Evolutionary conservation across 1,140 invertebrate species (phyloP).

Genomic region (Hermetia illucens): DNA sequence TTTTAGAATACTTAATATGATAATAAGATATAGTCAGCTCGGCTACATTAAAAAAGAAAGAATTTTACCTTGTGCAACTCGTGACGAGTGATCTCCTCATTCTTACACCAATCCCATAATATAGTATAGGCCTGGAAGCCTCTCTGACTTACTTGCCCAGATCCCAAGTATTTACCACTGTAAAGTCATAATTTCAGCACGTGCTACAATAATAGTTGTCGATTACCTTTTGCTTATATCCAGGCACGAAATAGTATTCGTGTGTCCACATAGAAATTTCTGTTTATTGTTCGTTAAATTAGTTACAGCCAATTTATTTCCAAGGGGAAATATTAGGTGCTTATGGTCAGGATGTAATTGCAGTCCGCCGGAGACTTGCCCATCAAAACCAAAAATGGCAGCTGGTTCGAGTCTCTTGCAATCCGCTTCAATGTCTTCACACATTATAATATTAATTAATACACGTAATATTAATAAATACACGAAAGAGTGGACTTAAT

Average conservation of each 20-base stretch:
- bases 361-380: constrained; percentile 50
- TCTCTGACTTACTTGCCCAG: constrained; percentile 79
- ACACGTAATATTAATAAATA: no score
- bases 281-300: constrained; percentile 57
- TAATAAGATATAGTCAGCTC: not conserved
- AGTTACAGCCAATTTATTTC: constrained; percentile 68
- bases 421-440: constrained; percentile 30
- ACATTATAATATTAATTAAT: no score
- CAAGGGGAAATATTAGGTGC: constrained; percentile 69
- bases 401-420: constrained; percentile 42
- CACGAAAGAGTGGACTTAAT: no score
- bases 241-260: constrained; percentile 68
- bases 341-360: constrained; percentile 61
- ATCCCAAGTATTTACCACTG: constrained; percentile 65
- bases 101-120: constrained; percentile 68
- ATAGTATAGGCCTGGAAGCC: constrained; percentile 80
- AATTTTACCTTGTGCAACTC: constrained; percentile 61
- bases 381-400: constrained; percentile 60
- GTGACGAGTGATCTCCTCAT: constrained; percentile 45
- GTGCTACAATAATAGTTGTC: not conserved
- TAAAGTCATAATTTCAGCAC: constrained; percentile 13
- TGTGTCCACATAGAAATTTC: constrained; percentile 66
- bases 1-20: not conserved
- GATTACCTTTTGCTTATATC: constrained; percentile 44
- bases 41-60: not conserved